phyloP scores from a whole-genome alignment of 2,888 invertebrate species.

The Taphrorychus bicolor region DNA sequence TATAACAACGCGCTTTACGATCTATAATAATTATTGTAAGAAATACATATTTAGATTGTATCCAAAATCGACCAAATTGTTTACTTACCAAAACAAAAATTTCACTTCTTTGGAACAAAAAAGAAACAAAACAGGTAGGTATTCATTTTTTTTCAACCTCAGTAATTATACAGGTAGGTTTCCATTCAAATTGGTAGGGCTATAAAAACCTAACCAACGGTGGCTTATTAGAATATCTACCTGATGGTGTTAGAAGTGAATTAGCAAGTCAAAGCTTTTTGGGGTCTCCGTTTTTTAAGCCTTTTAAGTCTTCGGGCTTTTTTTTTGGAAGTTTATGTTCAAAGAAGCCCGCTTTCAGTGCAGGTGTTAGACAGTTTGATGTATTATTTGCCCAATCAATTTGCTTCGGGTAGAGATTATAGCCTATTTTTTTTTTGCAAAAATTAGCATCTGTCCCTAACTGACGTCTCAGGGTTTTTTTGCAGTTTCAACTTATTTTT shows the following conservation, averaged over 20 bases:
- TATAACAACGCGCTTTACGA: too few species aligned
- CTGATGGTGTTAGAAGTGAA: neutral
- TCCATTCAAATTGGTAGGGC: neutral
- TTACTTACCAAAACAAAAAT: too few species aligned
- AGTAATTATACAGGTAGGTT: neutral
- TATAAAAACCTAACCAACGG: neutral
- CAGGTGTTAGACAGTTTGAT: neutral
- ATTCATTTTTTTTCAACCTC: neutral
- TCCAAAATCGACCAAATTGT: too few species aligned
- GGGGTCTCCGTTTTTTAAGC: neutral
- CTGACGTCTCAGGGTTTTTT: too few species aligned
- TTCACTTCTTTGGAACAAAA: too few species aligned
- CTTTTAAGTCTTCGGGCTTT: neutral
- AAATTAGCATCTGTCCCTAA: neutral
- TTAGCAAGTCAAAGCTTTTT: slow-evolving; percentile 3
- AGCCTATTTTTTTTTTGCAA: neutral
- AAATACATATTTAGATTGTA: too few species aligned
- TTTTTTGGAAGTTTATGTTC: neutral
- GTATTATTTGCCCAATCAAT: neutral
- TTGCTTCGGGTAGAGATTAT: neutral
- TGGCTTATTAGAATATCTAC: slow-evolving; percentile 1
- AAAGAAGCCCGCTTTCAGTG: neutral
- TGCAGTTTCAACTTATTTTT: too few species aligned
- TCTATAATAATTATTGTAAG: too few species aligned
- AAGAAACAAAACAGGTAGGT: neutral